Base-by-base conservation (phyloP, 2,888 invertebrate species). In the Eudasyphora cyanicolor region DNA sequence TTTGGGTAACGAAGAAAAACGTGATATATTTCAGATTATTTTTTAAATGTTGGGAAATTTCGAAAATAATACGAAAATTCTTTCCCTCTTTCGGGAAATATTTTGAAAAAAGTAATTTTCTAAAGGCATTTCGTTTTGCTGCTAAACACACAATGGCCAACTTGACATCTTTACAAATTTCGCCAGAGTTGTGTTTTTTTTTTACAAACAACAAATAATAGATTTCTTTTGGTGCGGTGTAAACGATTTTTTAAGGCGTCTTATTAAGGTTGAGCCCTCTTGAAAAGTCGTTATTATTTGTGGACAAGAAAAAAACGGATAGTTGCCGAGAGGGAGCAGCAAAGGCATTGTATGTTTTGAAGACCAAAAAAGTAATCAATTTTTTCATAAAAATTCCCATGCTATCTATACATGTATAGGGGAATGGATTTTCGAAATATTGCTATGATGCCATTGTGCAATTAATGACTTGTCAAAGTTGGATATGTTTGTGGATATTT, bases 271-370 rank as follows among this genome's bases (percentile, higher is more conserved):
- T 79, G 74, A 70, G 77, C 73, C 73, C 84, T 78, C 84, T 84
- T 78, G 78, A 81, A 84, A 84, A 84, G 83, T 84, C 71, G 78
- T 80, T 67, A 73, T 79, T 74, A 70, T 80, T 79, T 78, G 24
- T 71, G 70, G 75, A 73, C 71, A 79, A 76, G 24, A 67, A 79
- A 79, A 27, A 19, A 60, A 76, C 73, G 67, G 79, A n/a, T n/a
- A n/a, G n/a, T n/a, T n/a, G n/a, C n/a, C n/a, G n/a, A n/a, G n/a
- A 76, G 62, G 62, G 76, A 69, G 64, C 78, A 76, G 21, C 49
- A 54, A 49, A 69, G 54, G 24, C 54, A 24, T 21, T 67, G 54
- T 62, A 67, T 38, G 38, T n/a, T 38, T 38, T 10, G 10, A 2
- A 45, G n/a, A 45, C 14, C n/a, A 32, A 32, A 32, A 45, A 45